These are phyloP conservation scores for Marisa cornuarietis DNA, from an alignment of 1,140 invertebrate species.

Conservation along the genomic window DNA sequence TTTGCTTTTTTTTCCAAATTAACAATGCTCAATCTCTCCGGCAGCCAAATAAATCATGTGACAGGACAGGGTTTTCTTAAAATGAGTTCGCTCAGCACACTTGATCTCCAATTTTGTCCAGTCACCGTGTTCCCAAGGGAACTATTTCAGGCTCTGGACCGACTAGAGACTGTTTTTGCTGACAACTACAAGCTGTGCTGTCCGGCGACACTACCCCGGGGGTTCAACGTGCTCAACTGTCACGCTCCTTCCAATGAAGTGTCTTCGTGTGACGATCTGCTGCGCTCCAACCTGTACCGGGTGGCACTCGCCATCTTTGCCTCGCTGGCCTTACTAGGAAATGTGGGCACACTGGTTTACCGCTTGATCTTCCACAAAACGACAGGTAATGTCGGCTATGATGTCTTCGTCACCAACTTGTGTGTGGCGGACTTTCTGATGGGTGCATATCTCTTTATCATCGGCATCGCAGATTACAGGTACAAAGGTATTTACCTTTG, in stretches of 20 bases:
- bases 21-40: constrained; percentile 25
- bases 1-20: not conserved
- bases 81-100: constrained; percentile 8
- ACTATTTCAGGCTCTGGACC: constrained; percentile 16
- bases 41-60: constrained; percentile 28
- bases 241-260: no score
- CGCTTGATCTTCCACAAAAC: constrained; percentile 24
- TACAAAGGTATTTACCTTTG: constrained; percentile 43
- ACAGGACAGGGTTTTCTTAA: constrained; percentile 30
- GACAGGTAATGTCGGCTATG: constrained; percentile 18
- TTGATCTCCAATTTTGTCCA: constrained; percentile 31
- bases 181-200: constrained; percentile 14
- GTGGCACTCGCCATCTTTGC: constrained; percentile 29
- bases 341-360: constrained; percentile 37
- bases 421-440: constrained; percentile 51
- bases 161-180: constrained; percentile 32
- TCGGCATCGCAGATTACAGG: constrained; percentile 43
- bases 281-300: no score
- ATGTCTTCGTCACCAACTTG: constrained; percentile 46
- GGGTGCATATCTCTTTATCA: constrained; percentile 54
- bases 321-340: constrained; percentile 37
- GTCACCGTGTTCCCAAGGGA: constrained; percentile 34
- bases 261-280: no score
- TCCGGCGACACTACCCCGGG: constrained; percentile 34
- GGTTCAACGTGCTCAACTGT: not conserved